Evolutionary conservation across 2,113 vertebrate genomes (phyloP).

Genomic region (Picathartes gymnocephalus): DNA sequence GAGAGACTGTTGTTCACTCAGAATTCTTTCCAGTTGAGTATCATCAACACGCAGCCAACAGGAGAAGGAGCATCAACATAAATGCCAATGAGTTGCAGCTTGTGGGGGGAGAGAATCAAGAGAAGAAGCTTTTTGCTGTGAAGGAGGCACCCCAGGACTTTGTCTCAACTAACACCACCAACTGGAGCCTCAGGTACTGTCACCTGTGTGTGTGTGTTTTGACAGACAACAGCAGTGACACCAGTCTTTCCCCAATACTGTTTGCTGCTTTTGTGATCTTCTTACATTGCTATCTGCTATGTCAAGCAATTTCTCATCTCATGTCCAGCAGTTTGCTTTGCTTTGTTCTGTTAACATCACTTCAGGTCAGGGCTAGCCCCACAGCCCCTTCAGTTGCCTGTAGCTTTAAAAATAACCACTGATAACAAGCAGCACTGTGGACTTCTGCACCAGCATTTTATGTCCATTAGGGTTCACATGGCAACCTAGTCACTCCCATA

Average conservation of each 20-base stretch:
- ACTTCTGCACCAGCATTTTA: not conserved
- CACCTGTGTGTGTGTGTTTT: too few relatives aligned
- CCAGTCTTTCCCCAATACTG: not conserved
- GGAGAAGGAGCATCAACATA: too few relatives aligned
- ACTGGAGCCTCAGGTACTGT: too few relatives aligned
- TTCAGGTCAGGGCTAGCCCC: not conserved
- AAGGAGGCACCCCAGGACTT: too few relatives aligned
- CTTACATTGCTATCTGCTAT: not conserved
- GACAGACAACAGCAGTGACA: too few relatives aligned
- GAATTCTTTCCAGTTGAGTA: too few relatives aligned
- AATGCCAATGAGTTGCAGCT: too few relatives aligned
- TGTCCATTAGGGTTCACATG: not conserved
- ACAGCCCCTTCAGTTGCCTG: not conserved
- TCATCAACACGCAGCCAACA: too few relatives aligned
- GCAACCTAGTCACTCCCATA: not conserved
- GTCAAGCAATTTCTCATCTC: not conserved
- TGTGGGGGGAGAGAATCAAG: too few relatives aligned
- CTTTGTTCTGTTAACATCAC: not conserved
- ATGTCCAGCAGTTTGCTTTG: not conserved
- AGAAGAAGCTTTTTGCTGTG: too few relatives aligned
- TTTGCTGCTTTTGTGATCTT: not conserved
- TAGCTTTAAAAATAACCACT: not conserved
- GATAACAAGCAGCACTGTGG: not conserved
- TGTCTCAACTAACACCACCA: too few relatives aligned
- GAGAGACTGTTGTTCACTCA: too few relatives aligned